A percentile compares a stretch with the other conserved stretches of the same genome.
These are phyloP conservation scores for Ondatra zibethicus DNA, from an alignment of 2,113 vertebrate species.

Conservation along the genomic window DNA sequence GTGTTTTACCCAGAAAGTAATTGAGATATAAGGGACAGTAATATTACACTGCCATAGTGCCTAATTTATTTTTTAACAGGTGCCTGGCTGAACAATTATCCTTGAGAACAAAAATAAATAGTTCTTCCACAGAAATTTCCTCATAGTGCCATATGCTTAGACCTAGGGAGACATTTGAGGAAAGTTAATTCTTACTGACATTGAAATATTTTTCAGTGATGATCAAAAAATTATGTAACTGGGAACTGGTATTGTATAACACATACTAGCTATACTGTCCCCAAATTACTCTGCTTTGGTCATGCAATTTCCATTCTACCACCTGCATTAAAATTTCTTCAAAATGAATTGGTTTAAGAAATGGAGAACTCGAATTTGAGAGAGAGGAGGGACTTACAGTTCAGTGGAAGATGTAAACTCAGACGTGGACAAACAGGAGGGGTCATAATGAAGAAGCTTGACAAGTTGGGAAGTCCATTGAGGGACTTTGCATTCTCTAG, in stretches of 20 bases:
- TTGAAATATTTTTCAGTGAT: neutral
- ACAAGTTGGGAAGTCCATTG: neutral
- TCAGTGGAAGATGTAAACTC: neutral
- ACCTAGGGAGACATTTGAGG: neutral
- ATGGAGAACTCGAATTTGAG: neutral
- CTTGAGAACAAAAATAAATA: slow-evolving; percentile 22
- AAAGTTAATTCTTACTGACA: neutral
- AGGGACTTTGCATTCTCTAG: neutral
- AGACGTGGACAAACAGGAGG: neutral
- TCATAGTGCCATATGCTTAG: neutral
- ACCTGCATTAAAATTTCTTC: neutral
- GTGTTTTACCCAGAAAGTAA: neutral
- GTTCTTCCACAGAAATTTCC: neutral
- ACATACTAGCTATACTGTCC: neutral
- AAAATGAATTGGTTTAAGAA: neutral
- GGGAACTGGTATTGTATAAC: neutral
- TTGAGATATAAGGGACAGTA: neutral
- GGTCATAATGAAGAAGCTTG: neutral
- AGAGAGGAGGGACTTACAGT: neutral
- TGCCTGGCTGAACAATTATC: neutral
- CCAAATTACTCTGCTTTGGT: neutral
- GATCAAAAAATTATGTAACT: neutral
- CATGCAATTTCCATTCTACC: neutral
- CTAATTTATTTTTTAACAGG: slow-evolving; percentile 28
- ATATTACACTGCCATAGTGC: neutral